These are phyloP conservation scores for Perca fluviatilis DNA, from an alignment of 2,113 vertebrate genomes.

Conservation along the genomic window DNA sequence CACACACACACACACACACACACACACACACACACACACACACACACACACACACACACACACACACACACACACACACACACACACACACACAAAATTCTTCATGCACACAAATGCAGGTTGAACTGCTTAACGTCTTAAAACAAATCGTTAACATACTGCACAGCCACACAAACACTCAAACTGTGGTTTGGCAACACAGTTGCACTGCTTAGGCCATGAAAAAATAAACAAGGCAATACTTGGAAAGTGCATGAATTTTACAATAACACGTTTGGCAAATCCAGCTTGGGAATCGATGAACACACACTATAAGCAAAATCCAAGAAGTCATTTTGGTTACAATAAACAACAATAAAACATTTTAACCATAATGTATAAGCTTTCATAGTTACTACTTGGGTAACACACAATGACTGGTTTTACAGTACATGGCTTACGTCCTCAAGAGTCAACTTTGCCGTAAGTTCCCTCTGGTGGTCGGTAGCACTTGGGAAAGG, in stretches of 20 bases:
- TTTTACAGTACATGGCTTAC: background rate
- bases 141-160: background rate
- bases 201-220: background rate
- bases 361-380: background rate
- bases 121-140: background rate
- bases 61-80: background rate
- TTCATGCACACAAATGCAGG: background rate
- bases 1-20: background rate
- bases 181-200: background rate
- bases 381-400: background rate
- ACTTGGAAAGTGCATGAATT: conserved; percentile 46
- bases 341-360: background rate
- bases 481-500: conserved; percentile 97
- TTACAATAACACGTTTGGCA: conserved; percentile 15
- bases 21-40: background rate
- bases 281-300: background rate
- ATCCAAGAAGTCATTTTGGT: conserved; percentile 3
- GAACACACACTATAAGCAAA: background rate
- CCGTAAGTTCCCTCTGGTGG: conserved; percentile 98
- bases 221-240: background rate
- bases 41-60: too few relatives aligned
- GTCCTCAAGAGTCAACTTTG: conserved; percentile 94
- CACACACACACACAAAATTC: background rate
- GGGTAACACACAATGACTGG: background rate
- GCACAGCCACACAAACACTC: background rate